Evolutionary conservation across 2,113 vertebrate species (phyloP).

Genomic region (Aspidoscelis tigris): DNA sequence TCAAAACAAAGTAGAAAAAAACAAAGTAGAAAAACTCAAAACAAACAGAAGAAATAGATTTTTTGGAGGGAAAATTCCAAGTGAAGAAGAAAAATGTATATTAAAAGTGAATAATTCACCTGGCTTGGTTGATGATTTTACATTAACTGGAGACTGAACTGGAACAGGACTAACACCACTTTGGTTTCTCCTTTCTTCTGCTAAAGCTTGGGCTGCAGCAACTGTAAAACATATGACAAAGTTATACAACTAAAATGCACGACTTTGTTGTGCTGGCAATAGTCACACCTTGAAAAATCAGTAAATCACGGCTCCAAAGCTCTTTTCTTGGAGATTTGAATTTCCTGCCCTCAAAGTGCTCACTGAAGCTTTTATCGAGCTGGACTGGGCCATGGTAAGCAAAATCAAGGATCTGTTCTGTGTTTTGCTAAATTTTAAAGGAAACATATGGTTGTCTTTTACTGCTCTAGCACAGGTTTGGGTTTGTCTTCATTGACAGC

Average conservation of each 20-base stretch:
- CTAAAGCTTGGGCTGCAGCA: slow-evolving; percentile 89
- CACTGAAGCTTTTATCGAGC: neutral
- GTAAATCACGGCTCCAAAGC: neutral
- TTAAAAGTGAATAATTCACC: slow-evolving; percentile 75
- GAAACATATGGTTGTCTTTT: neutral
- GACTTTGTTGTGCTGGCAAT: neutral
- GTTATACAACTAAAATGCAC: neutral
- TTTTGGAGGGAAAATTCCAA: too few relatives aligned
- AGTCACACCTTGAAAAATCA: too few relatives aligned
- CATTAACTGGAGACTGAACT: slow-evolving; percentile 59
- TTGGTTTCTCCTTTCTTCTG: slow-evolving; percentile 88
- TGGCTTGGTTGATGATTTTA: slow-evolving; percentile 81
- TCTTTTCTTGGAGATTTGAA: neutral
- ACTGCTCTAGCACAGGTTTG: neutral
- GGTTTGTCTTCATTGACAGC: neutral
- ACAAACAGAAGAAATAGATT: too few relatives aligned
- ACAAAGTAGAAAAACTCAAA: neutral
- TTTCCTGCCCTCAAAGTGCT: too few relatives aligned
- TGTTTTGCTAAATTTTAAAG: neutral
- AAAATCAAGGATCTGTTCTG: neutral
- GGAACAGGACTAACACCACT: slow-evolving; percentile 72
- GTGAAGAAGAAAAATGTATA: too few relatives aligned
- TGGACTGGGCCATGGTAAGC: too few relatives aligned
- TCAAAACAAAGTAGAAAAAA: neutral
- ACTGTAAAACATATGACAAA: slow-evolving; percentile 71